Evolutionary conservation across 1,140 invertebrate species (phyloP).

Genomic region (Drosophila hydei): DNA sequence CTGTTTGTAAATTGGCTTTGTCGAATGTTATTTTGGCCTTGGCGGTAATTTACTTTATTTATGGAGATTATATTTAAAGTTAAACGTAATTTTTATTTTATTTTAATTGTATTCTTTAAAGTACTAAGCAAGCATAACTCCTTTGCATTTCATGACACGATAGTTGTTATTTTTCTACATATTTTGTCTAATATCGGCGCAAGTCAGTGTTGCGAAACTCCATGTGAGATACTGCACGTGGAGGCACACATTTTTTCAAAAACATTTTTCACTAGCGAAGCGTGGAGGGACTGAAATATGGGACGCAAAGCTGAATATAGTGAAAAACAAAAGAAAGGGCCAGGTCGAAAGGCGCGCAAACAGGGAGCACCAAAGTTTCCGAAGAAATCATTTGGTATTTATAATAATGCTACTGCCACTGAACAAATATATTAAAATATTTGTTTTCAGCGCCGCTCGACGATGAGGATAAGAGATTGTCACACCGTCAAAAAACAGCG

Average conservation of each 20-base stretch:
- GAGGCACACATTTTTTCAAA: constrained; percentile 45
- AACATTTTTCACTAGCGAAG: constrained; percentile 7
- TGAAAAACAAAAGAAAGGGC: constrained; percentile 90
- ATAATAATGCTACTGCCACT: no score
- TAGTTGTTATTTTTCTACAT: constrained; percentile 2
- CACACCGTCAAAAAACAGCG: constrained; percentile 89
- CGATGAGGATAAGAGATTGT: constrained; percentile 85
- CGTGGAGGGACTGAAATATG: constrained; percentile 85
- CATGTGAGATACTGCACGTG: constrained; percentile 25
- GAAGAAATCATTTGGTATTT: constrained; percentile 83
- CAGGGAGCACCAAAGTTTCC: constrained; percentile 91
- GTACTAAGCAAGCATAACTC: no score
- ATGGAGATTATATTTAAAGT: no score
- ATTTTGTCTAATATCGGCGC: background rate
- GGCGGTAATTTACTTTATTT: no score
- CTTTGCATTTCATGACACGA: background rate
- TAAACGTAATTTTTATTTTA: background rate
- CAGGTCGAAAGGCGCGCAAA: constrained; percentile 93
- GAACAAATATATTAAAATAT: constrained; percentile 16
- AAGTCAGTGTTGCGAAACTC: constrained; percentile 22
- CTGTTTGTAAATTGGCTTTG: no score
- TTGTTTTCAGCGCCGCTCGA: constrained; percentile 66
- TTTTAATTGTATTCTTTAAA: background rate
- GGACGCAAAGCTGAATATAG: constrained; percentile 94
- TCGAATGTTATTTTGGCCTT: no score